phyloP scores from a whole-genome alignment of 2,113 vertebrate genomes.

The Suricata suricatta region DNA sequence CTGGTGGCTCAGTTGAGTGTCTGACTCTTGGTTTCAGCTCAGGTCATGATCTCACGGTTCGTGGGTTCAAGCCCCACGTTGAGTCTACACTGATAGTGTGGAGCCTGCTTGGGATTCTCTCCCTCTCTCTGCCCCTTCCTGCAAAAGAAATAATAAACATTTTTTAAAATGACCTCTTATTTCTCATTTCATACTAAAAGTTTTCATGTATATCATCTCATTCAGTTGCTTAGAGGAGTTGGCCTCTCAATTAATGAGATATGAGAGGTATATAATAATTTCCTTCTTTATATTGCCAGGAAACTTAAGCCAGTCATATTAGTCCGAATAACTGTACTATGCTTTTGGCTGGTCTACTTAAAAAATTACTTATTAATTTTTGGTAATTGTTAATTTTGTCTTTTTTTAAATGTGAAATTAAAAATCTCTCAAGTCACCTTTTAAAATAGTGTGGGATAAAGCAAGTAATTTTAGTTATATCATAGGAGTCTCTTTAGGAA shows the following conservation, averaged over 20 bases:
- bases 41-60: too few species aligned
- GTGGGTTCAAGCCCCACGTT: too few species aligned
- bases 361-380: neutral
- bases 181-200: constrained; percentile 43
- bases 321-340: neutral
- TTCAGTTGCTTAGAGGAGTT: constrained; percentile 30
- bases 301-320: constrained; percentile 9
- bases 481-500: neutral
- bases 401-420: neutral
- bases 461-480: neutral
- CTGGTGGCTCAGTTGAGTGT: too few species aligned
- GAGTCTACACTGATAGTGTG: too few species aligned
- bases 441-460: neutral
- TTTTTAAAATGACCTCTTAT: neutral
- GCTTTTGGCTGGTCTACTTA: neutral
- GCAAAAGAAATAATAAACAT: too few species aligned
- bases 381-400: neutral
- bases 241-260: constrained; percentile 18
- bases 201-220: constrained; percentile 17
- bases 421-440: neutral
- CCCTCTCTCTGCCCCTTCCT: too few species aligned
- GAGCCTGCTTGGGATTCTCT: too few species aligned
- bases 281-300: constrained; percentile 38
- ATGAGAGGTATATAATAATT: constrained; percentile 8
- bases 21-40: too few species aligned